Evolutionary conservation across 1,140 invertebrate genomes (phyloP), one percentile per base, ranked within the genome.

Genomic region (Hylyphantes graminicola): DNA sequence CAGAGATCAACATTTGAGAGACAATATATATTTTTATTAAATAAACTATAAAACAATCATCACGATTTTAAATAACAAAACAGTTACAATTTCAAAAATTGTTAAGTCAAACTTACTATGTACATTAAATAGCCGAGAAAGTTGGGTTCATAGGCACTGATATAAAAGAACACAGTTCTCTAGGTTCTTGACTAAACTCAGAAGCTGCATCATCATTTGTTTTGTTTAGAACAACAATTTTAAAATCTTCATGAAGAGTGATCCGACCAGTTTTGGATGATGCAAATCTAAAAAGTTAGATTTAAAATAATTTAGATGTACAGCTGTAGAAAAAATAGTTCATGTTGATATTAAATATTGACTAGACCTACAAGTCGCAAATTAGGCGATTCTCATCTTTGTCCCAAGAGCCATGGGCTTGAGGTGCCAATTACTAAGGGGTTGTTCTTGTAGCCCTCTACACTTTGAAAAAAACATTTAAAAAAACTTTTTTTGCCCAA

Each of bases 201-300:
- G 72, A 77, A 19, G 82, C 82, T 53, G 82, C 75, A 67, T 85
- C 82, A 61, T 77, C 75, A 63, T 76, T 78, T n/a, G 72, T 85
- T 15, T 67, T 85, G n/a, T 78, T 76, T 35, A 85, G 50, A 55
- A 85, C 75, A 54, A 85, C 67, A 53, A 85, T 85, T 78, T 78
- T 76, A 13, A 85, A 77, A 63, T 85, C 82, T 2, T 85, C 50
- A 53, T 76, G 61, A n/a, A 85, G 57, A 72, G 51, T 76, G 7
- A 85, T 67, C 72, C 68, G 75, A 15, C 82, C 82, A 50, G 82
- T 61, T 68, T 76, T 85, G 10, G 82, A 65, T 21, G 73, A 77
- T 4, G 75, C 75, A 72, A 85, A 85, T 21, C 82, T 85, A 53
- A 21, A 74, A 74, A 12, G 57, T 61, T 61, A 15, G n/a, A n/a